Conservation (phyloP, 2,888 invertebrate species). For the Cephonodes hylas region DNA sequence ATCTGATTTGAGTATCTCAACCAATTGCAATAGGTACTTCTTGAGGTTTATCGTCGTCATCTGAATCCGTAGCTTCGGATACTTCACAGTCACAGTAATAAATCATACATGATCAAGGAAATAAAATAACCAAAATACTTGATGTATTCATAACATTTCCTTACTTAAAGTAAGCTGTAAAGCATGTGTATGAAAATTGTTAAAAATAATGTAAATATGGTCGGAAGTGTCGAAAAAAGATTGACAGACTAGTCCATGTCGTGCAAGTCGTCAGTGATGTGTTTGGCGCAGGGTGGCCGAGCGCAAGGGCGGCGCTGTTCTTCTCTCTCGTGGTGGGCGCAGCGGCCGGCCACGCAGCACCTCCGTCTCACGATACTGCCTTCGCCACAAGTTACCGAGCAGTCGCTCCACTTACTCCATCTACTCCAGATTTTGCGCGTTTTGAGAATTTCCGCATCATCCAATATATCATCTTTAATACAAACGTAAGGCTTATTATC, state of each 20-base stretch:
- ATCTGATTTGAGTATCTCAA: too few species aligned
- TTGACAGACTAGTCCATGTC: constrained; percentile 25
- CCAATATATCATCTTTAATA: not conserved
- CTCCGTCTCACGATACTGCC: constrained; percentile 52
- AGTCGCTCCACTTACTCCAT: constrained; percentile 68
- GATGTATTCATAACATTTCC: too few species aligned
- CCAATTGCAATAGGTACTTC: too few species aligned
- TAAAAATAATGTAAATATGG: too few species aligned
- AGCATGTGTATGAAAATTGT: too few species aligned
- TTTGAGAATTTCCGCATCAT: constrained; percentile 41
- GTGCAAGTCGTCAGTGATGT: constrained; percentile 27
- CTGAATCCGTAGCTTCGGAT: too few species aligned
- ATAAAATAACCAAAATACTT: too few species aligned
- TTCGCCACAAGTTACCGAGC: constrained; percentile 63
- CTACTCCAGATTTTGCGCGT: constrained; percentile 67
- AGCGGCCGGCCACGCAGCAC: constrained; percentile 58
- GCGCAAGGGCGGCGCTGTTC: constrained; percentile 58
- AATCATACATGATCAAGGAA: too few species aligned
- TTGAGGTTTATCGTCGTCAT: too few species aligned
- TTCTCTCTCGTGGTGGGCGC: constrained; percentile 65
- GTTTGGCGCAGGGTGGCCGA: constrained; percentile 38
- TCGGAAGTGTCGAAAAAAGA: not conserved
- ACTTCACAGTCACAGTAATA: too few species aligned
- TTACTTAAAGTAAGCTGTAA: too few species aligned
- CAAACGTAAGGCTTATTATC: not conserved